Base-by-base conservation (phyloP, 2,888 invertebrate species). In the Cheilosia grossa region DNA sequence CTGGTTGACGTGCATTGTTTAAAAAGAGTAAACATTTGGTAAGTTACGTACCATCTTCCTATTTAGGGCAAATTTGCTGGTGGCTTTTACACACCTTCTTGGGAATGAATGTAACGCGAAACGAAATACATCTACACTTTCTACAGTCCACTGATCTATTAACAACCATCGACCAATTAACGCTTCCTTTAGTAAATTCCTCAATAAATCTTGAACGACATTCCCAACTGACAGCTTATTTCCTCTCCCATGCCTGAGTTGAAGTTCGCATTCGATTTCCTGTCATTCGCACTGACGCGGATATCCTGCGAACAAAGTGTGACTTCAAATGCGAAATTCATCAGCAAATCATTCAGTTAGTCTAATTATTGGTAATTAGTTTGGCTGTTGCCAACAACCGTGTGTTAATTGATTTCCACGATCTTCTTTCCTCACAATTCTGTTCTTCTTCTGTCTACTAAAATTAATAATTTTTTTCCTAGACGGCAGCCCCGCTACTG, bases 231-330 rank as follows among this genome's bases (percentile, higher is more conserved):
- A 42, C 67, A 42, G 53, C 13, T 30, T 17, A 30, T 42, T 42
- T 67, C 67, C 67, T 13, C 17, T 54, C 67, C 30, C 67, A 67
- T 1, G 1, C 19, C 1, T 6, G 1, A 27, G 27, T 27, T 27
- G 27, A 27, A 17, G n/a, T 15, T 21, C 4, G 13, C 5, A 2
- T 13, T 10, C 21, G 37, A 64, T 49, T n/a, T 49, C 37, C 49
- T 21, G 49, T 21, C 7, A 33, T 9, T 64, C 30, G 24, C 5
- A 4, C n/a, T n/a, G 13, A 42, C 13, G 44, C 13, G 13, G 67
- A 81, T 51, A 69, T 74, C 67, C 74, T 74, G 10, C 44, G 40
- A 30, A 61, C 42, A 59, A 27, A 49, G 49, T 47, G 70, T 56
- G 63, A 21, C 21, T 30, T 70, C 63, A 15, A 70, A 59, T 37